phyloP scores from a whole-genome alignment of 2,888 invertebrate species.

The Hofmannophila pseudospretella region DNA sequence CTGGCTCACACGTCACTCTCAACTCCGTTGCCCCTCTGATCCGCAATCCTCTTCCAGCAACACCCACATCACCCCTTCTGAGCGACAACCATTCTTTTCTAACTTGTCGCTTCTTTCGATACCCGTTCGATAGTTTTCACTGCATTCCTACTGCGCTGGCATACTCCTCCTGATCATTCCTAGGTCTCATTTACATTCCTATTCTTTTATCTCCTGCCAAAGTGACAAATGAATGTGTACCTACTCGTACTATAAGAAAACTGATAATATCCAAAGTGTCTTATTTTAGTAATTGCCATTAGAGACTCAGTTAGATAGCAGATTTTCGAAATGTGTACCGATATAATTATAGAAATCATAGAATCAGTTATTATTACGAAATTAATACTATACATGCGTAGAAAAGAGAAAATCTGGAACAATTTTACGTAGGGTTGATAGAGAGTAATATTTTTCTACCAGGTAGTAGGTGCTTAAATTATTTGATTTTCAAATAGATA shows the following conservation, averaged over 20 bases:
- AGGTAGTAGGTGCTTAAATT: slow-evolving; percentile 66
- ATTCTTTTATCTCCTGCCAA: slow-evolving; percentile 43
- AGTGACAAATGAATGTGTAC: slow-evolving; percentile 31
- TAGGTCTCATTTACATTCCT: slow-evolving; percentile 60
- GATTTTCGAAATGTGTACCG: slow-evolving; percentile 68
- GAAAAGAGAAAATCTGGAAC: slow-evolving; percentile 53
- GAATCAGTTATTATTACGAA: slow-evolving; percentile 39
- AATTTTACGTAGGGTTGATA: slow-evolving; percentile 68
- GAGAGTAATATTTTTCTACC: slow-evolving; percentile 66
- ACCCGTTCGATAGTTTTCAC: slow-evolving; percentile 6
- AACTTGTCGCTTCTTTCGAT: neutral
- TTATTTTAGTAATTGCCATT: slow-evolving; percentile 74
- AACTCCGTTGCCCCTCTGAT: slow-evolving; percentile 70
- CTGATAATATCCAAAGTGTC: slow-evolving; percentile 72
- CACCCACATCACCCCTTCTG: slow-evolving; percentile 69
- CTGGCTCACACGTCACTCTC: slow-evolving; percentile 83
- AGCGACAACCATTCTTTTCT: slow-evolving; percentile 12
- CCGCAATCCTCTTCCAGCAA: slow-evolving; percentile 71
- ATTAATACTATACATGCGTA: slow-evolving; percentile 39
- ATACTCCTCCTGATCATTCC: slow-evolving; percentile 49
- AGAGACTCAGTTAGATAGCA: slow-evolving; percentile 69
- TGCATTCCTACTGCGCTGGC: slow-evolving; percentile 38
- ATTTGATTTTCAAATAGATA: slow-evolving; percentile 60
- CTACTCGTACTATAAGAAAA: slow-evolving; percentile 49
- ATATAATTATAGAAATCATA: slow-evolving; percentile 58